Evolutionary conservation across 37 sponge, comb jelly and placozoan species (phyloP).

Genomic region (Eunapius fragilis): DNA sequence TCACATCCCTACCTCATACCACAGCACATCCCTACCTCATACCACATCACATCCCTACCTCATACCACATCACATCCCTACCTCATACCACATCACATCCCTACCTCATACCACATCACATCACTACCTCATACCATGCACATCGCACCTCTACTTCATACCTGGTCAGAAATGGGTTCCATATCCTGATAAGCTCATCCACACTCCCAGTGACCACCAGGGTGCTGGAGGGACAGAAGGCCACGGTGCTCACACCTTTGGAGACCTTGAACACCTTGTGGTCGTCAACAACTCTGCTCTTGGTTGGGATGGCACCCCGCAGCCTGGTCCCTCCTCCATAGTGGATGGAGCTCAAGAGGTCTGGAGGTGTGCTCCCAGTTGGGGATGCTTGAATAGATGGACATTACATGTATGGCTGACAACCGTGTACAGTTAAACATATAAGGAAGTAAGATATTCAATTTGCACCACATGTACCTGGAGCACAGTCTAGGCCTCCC

Average conservation of each 20-base stretch:
- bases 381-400: constrained; percentile 73
- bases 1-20: too few relatives aligned
- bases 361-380: constrained; percentile 64
- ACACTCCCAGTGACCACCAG: constrained; percentile 88
- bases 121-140: too few relatives aligned
- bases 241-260: constrained; percentile 85
- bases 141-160: background rate
- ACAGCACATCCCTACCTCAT: too few relatives aligned
- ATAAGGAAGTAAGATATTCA: too few relatives aligned
- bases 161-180: constrained; percentile 91
- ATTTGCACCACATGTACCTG: too few relatives aligned
- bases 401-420: too few relatives aligned
- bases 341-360: background rate
- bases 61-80: too few relatives aligned
- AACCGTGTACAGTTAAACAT: too few relatives aligned
- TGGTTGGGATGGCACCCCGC: constrained; percentile 23
- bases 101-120: too few relatives aligned
- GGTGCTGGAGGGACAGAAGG: constrained; percentile 78
- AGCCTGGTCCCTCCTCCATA: background rate
- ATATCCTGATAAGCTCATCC: constrained; percentile 79
- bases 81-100: too few relatives aligned
- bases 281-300: constrained; percentile 42
- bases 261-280: constrained; percentile 84
- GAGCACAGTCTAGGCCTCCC: too few relatives aligned
- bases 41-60: too few relatives aligned